Evolutionary conservation across 2,797 vertebrate species (phyloP).

Genomic region (Momotus momota): DNA sequence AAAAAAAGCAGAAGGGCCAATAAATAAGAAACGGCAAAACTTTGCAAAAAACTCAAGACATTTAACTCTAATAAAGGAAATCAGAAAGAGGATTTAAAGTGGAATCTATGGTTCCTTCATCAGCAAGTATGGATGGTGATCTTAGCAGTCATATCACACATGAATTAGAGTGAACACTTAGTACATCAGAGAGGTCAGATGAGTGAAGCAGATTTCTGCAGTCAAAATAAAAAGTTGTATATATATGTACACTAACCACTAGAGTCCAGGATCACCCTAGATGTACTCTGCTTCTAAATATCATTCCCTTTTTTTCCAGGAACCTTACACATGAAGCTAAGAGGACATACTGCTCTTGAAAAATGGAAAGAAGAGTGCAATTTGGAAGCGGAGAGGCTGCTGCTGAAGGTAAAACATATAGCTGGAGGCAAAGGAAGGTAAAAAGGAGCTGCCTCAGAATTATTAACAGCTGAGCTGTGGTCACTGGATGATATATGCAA

Average conservation of each 20-base stretch:
- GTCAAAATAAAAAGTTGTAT: background rate
- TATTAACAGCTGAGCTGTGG: background rate
- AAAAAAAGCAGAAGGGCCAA: background rate
- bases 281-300: background rate
- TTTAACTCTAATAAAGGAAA: background rate
- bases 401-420: background rate
- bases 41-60: background rate
- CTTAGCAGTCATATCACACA: background rate
- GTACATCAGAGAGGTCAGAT: background rate
- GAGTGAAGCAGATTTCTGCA: background rate
- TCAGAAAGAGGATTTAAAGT: background rate
- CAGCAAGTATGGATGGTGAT: background rate
- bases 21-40: background rate
- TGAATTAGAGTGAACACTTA: background rate
- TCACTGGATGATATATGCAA: background rate
- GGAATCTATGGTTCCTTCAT: background rate
- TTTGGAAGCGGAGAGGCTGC: background rate
- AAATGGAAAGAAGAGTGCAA: background rate
- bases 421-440: background rate
- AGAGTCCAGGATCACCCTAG: background rate
- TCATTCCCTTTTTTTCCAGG: background rate
- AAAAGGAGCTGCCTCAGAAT: background rate
- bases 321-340: background rate
- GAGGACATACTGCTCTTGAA: background rate
- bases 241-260: background rate